phyloP scores from a whole-genome alignment of 2,888 invertebrate species.

The Nasonovia ribisnigri region DNA sequence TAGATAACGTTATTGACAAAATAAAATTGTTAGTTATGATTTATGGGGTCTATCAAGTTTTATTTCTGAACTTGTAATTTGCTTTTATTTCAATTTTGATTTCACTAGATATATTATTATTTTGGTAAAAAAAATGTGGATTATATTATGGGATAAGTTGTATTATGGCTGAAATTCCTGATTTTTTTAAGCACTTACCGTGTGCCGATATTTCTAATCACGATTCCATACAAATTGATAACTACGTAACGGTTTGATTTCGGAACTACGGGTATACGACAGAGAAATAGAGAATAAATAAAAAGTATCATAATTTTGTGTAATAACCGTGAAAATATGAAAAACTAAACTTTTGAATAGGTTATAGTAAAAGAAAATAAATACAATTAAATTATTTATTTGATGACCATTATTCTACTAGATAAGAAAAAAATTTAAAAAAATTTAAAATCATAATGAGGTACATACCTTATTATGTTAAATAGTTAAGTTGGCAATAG shows the following conservation, averaged over 20 bases:
- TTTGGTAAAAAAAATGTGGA: background rate
- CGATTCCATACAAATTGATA: background rate
- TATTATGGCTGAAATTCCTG: background rate
- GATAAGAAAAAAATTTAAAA: background rate
- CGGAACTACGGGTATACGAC: background rate
- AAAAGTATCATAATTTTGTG: background rate
- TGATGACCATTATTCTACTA: background rate
- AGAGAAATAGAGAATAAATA: background rate
- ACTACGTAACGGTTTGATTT: background rate
- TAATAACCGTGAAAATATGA: background rate
- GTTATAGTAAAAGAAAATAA: background rate
- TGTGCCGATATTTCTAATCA: background rate
- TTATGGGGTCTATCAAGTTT: background rate
- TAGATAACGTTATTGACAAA: background rate
- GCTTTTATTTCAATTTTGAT: background rate
- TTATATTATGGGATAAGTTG: background rate
- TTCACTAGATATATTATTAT: background rate
- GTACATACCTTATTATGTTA: background rate
- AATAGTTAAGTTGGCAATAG: background rate
- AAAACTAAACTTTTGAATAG: background rate
- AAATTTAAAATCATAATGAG: background rate
- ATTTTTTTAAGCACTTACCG: background rate
- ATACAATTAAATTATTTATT: background rate
- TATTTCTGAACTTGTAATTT: background rate
- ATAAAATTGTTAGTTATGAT: background rate